Base-by-base conservation (phyloP, 2,797 vertebrate species). In the Xerus rutilus region DNA sequence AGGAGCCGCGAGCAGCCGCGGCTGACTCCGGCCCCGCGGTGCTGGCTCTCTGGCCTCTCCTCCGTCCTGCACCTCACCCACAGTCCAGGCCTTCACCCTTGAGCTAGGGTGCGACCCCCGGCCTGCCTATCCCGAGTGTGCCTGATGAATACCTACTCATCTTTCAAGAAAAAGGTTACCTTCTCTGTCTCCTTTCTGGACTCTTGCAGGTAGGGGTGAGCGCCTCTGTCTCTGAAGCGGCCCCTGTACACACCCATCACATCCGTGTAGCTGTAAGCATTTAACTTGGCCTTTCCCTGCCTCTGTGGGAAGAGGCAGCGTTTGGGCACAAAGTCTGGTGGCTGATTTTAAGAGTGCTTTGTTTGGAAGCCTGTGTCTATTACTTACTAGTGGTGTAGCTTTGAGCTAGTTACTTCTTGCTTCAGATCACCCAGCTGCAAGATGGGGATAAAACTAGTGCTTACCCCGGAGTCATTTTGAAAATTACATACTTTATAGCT, bases 11-110 rank as follows among this genome's bases (percentile, higher is more conserved):
- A 35, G 54, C 35, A 15, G 18, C 64, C 8, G 10, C 82, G 57
- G 15, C n/a, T 10, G 49, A 52, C 14, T 28, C 21, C 14, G 69
- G 17, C 18, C 52, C n/a, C 57, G 0, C 18, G 20, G 47, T 12
- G 47, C 45, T 35, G 18, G 25, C 15, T 57, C 67, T 28, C 69
- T 4, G 3, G n/a, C n/a, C 9, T 20, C 35, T 47, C 7, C 32
- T 23, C 18, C 0, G 30, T 2, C 4, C n/a, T 2, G n/a, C 43
- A 18, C 54, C 52, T 59, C 39, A 12, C 14, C 7, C 3, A 2
- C n/a, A 7, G 0, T 49, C 49, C 49, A 49, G 49, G 49, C 49
- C 49, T 49, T 49, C 49, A 49, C 12, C 14, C 52, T 14, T 4
- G 14, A 52, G 52, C 52, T 14, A 14, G 1, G 52, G n/a, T 25